These are phyloP conservation scores for Drosophila recens DNA, from an alignment of 2,888 invertebrate species.

Conservation along the genomic window DNA sequence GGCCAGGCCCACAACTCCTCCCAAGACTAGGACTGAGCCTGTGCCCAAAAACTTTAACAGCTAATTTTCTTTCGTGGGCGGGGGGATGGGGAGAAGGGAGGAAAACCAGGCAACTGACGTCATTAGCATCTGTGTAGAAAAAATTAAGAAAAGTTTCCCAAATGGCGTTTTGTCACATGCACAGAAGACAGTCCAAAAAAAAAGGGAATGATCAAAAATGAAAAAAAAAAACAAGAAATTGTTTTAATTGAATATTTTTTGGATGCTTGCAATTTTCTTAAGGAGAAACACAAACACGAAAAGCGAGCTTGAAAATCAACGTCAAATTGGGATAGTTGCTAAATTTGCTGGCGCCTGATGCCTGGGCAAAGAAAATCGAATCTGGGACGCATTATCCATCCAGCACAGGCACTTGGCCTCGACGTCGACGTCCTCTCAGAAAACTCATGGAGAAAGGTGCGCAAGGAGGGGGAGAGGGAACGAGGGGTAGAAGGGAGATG, in stretches of 20 bases:
- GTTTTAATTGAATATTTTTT: slow-evolving; percentile 76
- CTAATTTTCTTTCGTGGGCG: slow-evolving; percentile 66
- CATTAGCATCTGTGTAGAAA: slow-evolving; percentile 64
- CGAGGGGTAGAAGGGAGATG: too few relatives aligned
- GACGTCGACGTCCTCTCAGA: slow-evolving; percentile 13
- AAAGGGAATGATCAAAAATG: background rate
- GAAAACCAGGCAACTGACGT: slow-evolving; percentile 65
- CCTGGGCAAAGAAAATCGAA: slow-evolving; percentile 67
- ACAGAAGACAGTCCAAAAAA: slow-evolving; percentile 31
- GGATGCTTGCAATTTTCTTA: slow-evolving; percentile 55
- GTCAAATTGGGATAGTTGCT: slow-evolving; percentile 71
- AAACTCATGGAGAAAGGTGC: slow-evolving; percentile 3
- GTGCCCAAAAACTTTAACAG: slow-evolving; percentile 40
- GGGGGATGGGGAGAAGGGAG: background rate
- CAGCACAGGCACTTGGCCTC: slow-evolving; percentile 59
- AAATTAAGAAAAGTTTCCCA: slow-evolving; percentile 56
- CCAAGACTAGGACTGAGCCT: slow-evolving; percentile 2
- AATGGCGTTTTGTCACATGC: slow-evolving; percentile 77
- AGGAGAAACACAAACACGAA: slow-evolving; percentile 43
- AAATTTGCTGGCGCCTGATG: slow-evolving; percentile 50
- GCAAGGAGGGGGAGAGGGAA: background rate
- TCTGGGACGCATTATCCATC: slow-evolving; percentile 53
- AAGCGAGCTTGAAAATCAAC: slow-evolving; percentile 55
- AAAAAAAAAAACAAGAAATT: slow-evolving; percentile 39
- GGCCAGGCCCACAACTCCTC: slow-evolving; percentile 21